phyloP scores from a whole-genome alignment of 2,113 vertebrate species.

The Crotalus helleri region DNA sequence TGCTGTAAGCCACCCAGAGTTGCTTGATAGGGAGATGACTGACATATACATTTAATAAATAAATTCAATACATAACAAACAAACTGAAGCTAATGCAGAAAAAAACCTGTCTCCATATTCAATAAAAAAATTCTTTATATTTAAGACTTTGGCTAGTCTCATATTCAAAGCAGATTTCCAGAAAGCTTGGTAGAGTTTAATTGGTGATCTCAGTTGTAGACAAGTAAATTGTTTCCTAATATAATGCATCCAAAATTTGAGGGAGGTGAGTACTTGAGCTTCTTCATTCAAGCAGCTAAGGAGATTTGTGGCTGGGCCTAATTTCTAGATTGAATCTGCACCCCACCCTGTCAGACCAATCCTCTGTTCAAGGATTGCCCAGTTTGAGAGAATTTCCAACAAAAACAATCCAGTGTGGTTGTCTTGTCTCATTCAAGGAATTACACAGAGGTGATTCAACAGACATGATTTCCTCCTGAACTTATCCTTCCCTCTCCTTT shows the following conservation, averaged over 20 bases:
- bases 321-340: background rate
- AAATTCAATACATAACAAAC: background rate
- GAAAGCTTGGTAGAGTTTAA: background rate
- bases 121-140: background rate
- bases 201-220: background rate
- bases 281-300: background rate
- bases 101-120: background rate
- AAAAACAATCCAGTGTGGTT: background rate
- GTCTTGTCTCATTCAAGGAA: background rate
- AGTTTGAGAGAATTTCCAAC: background rate
- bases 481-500: background rate
- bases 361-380: background rate
- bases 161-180: background rate
- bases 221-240: background rate
- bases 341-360: background rate
- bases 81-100: background rate
- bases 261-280: background rate
- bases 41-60: background rate
- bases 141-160: background rate
- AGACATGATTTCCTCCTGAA: background rate
- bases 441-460: background rate
- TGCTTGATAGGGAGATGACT: background rate
- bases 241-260: background rate
- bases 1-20: background rate
- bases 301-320: background rate